Conservation (phyloP, 2,797 vertebrate species). For the Thripadectes ignobilis region DNA sequence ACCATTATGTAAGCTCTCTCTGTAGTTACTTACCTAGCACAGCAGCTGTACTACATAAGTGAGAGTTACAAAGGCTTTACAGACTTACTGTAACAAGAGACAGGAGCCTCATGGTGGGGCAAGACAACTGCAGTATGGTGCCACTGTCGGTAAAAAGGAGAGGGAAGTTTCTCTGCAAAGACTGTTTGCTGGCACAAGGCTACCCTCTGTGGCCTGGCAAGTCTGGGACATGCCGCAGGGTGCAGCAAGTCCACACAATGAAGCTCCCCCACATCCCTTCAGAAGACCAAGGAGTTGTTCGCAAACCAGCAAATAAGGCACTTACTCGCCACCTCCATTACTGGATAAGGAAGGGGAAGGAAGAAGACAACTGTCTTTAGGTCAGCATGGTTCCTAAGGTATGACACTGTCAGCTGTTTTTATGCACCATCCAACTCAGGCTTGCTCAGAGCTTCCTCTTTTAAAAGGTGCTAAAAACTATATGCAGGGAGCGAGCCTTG, state of each 20-base stretch:
- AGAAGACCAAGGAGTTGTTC: neutral
- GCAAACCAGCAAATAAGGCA: neutral
- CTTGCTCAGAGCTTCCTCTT: neutral
- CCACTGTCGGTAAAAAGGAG: neutral
- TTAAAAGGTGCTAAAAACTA: neutral
- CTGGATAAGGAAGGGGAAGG: neutral
- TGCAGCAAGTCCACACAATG: neutral
- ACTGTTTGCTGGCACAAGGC: neutral
- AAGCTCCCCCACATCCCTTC: neutral
- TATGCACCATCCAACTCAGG: rapidly evolving
- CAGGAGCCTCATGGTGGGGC: neutral
- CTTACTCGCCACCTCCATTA: neutral
- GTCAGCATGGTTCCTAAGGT: neutral
- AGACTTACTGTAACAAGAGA: neutral
- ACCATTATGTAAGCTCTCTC: neutral
- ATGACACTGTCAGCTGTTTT: neutral
- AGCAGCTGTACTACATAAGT: neutral
- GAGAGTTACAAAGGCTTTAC: neutral
- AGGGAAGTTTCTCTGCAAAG: neutral
- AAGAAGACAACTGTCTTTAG: neutral
- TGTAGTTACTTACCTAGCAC: neutral
- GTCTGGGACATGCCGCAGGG: neutral
- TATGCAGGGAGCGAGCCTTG: neutral
- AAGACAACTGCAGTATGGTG: neutral
- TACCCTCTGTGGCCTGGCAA: neutral